A percentile compares a stretch with the other conserved stretches of the same genome.
Evolutionary conservation across 2,113 vertebrate species (phyloP).

Genomic region (Clarias magur): DNA sequence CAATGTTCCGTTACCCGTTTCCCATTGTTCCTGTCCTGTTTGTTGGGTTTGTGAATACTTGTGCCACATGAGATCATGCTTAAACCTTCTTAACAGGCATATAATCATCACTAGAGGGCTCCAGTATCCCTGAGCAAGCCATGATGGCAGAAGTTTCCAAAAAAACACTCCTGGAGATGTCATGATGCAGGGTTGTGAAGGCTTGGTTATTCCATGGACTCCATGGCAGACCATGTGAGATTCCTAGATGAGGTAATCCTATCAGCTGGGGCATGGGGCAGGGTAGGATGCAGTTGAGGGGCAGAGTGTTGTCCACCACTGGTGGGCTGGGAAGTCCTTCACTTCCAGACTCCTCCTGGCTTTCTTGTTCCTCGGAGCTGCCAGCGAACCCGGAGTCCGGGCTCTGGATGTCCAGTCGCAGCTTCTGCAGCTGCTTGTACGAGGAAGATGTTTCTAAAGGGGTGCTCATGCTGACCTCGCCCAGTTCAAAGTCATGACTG

Average conservation of each 20-base stretch:
- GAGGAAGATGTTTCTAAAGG: conserved; percentile 48
- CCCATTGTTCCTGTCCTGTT: background rate
- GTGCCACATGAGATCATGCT: background rate
- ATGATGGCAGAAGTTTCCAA: background rate
- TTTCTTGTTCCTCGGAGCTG: conserved; percentile 55
- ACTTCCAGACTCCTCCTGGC: conserved; percentile 52
- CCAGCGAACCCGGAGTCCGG: conserved; percentile 63
- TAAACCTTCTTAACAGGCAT: conserved; percentile 57
- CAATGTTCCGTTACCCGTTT: background rate
- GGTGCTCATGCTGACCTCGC: background rate
- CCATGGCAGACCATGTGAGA: background rate
- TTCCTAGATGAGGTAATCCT: background rate
- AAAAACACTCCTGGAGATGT: background rate
- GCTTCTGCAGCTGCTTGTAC: conserved; percentile 57
- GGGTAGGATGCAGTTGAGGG: background rate
- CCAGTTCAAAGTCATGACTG: background rate
- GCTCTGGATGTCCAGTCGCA: conserved; percentile 52
- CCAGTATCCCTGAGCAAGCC: conserved; percentile 17
- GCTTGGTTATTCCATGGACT: background rate
- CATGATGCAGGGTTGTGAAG: background rate
- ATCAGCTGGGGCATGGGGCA: background rate
- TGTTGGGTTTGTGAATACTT: background rate
- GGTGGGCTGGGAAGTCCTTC: conserved; percentile 43
- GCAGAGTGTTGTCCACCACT: background rate
- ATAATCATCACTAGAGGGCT: conserved; percentile 60